Evolutionary conservation across 2,888 invertebrate genomes (phyloP).

Genomic region (Rotaria macrura): DNA sequence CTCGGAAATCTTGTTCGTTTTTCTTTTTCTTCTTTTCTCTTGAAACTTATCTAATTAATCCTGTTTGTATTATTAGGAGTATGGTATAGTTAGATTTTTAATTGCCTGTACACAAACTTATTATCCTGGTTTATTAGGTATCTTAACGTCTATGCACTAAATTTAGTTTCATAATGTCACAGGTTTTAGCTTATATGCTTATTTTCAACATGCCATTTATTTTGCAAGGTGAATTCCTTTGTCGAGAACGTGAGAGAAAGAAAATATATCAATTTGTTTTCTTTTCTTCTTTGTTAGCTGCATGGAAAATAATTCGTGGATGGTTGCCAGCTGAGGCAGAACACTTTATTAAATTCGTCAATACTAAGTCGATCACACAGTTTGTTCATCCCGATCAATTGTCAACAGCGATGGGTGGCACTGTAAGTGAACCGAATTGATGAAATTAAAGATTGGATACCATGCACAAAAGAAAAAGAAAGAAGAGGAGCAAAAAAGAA

Average conservation of each 20-base stretch:
- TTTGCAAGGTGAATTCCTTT: background rate
- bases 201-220: background rate
- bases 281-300: background rate
- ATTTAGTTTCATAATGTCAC: background rate
- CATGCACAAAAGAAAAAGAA: background rate
- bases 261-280: too few relatives aligned
- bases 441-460: background rate
- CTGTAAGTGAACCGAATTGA: constrained; percentile 33
- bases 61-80: background rate
- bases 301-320: constrained; percentile 61
- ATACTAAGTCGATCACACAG: constrained; percentile 63
- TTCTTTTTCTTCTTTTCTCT: background rate
- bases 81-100: background rate
- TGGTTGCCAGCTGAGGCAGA: constrained; percentile 77
- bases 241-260: background rate
- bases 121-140: constrained; percentile 4
- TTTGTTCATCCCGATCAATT: constrained; percentile 64
- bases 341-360: constrained; percentile 71
- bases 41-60: background rate
- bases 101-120: background rate
- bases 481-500: background rate
- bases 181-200: background rate
- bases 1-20: background rate
- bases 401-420: constrained; percentile 48
- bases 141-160: background rate